Conservation (phyloP, 2,797 vertebrate species). For the Pseudotriccus pelzelni region DNA sequence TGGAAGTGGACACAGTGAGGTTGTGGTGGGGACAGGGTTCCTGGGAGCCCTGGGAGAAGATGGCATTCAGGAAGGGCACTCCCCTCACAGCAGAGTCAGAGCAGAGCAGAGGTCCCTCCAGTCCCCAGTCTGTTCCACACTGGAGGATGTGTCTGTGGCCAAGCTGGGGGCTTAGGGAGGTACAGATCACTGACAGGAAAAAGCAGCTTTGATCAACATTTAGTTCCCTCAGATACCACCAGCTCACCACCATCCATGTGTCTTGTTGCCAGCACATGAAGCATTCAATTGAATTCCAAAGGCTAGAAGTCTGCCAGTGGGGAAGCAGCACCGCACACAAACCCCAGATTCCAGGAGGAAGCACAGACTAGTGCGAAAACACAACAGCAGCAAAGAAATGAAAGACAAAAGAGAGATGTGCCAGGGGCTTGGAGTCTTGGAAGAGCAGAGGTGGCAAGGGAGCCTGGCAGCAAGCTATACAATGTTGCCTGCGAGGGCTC, state of each 20-base stretch:
- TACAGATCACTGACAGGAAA: not conserved
- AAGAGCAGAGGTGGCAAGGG: not conserved
- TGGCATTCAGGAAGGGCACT: accelerated
- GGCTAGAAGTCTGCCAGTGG: not conserved
- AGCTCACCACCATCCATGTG: no score
- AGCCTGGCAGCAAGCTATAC: not conserved
- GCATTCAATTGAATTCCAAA: not conserved
- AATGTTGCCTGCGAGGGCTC: not conserved
- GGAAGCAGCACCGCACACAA: accelerated
- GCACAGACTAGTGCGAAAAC: not conserved
- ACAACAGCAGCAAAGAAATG: not conserved
- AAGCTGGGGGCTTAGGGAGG: not conserved
- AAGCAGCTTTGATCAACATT: not conserved
- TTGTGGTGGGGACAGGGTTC: not conserved
- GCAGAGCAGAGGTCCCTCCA: not conserved
- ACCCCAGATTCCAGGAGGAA: not conserved
- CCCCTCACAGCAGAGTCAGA: not conserved
- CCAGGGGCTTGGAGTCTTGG: not conserved
- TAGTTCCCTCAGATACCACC: not conserved
- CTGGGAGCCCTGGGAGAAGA: not conserved
- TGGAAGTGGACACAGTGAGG: not conserved
- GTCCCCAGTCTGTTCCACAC: not conserved
- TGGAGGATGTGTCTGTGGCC: not conserved
- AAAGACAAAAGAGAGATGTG: not conserved
- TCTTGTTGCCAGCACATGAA: not conserved